Percentiles rank a stretch among this genome's conserved stretches.
phyloP scores from a whole-genome alignment of 2,888 invertebrate genomes.

The Hirtodrosophila confusa region DNA sequence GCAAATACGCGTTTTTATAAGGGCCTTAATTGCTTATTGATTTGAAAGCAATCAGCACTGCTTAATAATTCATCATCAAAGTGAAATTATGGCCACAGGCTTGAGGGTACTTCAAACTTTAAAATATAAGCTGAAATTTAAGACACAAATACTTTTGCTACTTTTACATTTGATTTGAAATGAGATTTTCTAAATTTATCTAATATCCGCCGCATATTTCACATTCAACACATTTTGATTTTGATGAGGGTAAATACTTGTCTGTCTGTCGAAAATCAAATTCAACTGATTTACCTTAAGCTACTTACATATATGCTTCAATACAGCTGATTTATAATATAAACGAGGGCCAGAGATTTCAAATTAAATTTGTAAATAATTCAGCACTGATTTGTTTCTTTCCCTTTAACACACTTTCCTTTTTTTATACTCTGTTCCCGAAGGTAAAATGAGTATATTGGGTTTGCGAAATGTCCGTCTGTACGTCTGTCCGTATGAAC shows the following conservation, averaged over 20 bases:
- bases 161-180: neutral
- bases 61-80: constrained; percentile 8
- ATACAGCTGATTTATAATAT: constrained; percentile 11
- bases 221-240: neutral
- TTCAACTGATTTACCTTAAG: constrained; percentile 37
- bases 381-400: constrained; percentile 46
- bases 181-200: neutral
- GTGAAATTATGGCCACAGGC: neutral
- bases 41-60: constrained; percentile 12
- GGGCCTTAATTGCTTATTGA: constrained; percentile 15
- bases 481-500: no score
- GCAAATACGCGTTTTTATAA: no score
- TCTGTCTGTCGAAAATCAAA: constrained; percentile 4
- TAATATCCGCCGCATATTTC: neutral
- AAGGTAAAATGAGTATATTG: no score
- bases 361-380: constrained; percentile 53
- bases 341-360: constrained; percentile 33
- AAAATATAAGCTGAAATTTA: neutral
- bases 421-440: no score
- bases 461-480: no score
- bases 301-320: constrained; percentile 25
- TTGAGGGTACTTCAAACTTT: neutral
- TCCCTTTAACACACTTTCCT: neutral
- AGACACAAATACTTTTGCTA: neutral
- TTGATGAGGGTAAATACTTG: constrained; percentile 30